Percentiles rank a stretch among this genome's conserved stretches.
Evolutionary conservation across 2,888 invertebrate species (phyloP).

Genomic region (Nineta flava): DNA sequence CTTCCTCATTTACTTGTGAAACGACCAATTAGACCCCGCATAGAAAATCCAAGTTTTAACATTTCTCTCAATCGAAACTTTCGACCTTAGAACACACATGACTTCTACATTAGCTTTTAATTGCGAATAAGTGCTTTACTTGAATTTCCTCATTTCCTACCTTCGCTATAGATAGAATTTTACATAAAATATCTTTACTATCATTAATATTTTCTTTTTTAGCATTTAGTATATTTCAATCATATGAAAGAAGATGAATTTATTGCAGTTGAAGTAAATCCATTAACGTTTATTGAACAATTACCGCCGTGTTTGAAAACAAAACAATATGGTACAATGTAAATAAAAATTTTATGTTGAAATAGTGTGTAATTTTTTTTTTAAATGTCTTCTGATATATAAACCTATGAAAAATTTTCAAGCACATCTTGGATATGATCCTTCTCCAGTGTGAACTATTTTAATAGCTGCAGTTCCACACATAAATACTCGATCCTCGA

Average conservation of each 20-base stretch:
- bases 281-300: conserved; percentile 48
- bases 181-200: neutral
- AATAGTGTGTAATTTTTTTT: neutral
- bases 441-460: no score
- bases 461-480: neutral
- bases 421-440: no score
- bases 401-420: neutral
- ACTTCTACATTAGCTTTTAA: no score
- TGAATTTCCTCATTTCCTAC: neutral
- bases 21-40: no score
- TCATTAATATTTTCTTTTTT: conserved; percentile 19
- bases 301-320: conserved; percentile 53
- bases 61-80: no score
- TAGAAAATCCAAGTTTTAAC: no score
- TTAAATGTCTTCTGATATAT: neutral
- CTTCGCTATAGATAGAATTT: neutral
- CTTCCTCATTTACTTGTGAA: no score
- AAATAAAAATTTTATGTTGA: conserved; percentile 9
- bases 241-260: conserved; percentile 53
- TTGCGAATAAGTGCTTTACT: no score
- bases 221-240: conserved; percentile 62
- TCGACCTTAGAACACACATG: no score
- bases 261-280: conserved; percentile 60
- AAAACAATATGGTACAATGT: conserved; percentile 44
- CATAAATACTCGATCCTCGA: neutral